These are phyloP conservation scores for Adrianichthys oophorus DNA, from an alignment of 2,797 vertebrate species.

Conservation along the genomic window DNA sequence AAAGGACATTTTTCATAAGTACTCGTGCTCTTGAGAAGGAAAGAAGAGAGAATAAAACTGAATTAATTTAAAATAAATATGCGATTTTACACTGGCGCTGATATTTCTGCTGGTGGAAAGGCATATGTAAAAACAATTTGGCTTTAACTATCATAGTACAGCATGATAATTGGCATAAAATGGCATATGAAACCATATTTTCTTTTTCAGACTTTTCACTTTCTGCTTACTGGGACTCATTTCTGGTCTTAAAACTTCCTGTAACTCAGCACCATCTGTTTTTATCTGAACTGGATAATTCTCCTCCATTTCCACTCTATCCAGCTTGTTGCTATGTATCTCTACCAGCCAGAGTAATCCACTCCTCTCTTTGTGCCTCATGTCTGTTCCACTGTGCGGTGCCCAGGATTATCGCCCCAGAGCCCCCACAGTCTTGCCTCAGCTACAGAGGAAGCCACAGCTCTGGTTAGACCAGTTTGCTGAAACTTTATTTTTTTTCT, in stretches of 20 bases:
- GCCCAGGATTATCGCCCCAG: constrained; percentile 61
- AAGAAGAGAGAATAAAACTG: too few species aligned
- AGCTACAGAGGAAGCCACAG: constrained; percentile 41
- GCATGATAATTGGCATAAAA: too few species aligned
- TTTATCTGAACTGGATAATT: constrained; percentile 53
- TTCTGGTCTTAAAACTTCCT: constrained; percentile 46
- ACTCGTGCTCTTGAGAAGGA: too few species aligned
- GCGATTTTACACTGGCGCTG: too few species aligned
- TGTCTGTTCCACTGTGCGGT: constrained; percentile 66
- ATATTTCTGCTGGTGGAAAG: too few species aligned
- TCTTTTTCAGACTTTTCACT: constrained; percentile 20
- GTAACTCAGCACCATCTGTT: constrained; percentile 38
- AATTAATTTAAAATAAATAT: too few species aligned
- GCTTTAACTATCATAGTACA: too few species aligned
- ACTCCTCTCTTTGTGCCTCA: constrained; percentile 68
- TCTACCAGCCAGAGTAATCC: constrained; percentile 71
- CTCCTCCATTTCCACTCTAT: constrained; percentile 25
- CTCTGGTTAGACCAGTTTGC: constrained; percentile 45
- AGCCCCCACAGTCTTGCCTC: constrained; percentile 51
- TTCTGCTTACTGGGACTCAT: constrained; percentile 45
- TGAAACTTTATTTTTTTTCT: constrained; percentile 8
- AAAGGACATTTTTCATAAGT: too few species aligned
- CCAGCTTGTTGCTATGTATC: constrained; percentile 61
- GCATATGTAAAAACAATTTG: too few species aligned
- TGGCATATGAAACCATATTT: background rate